A percentile compares a stretch with the other conserved stretches of the same genome.
Conservation (phyloP, 2,113 vertebrate genomes). For the Chaenogobius annularis region DNA sequence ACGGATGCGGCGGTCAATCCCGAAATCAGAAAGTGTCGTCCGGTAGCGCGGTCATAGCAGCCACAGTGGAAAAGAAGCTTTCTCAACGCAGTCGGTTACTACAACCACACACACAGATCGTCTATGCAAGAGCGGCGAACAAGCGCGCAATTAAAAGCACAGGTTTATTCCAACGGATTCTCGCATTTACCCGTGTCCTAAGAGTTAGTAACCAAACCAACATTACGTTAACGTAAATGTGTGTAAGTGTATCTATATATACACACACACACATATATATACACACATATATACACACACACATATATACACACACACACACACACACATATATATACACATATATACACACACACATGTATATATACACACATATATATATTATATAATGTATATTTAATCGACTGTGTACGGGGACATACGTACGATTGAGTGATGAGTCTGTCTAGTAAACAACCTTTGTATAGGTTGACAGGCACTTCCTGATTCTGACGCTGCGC, state of each 20-base stretch:
- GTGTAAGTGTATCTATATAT: no score
- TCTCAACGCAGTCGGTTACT: constrained; percentile 28
- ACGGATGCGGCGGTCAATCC: constrained; percentile 22
- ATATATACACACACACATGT: no score
- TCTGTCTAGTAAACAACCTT: constrained; percentile 41
- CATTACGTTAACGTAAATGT: not conserved
- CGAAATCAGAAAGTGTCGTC: constrained; percentile 39
- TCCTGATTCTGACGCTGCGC: constrained; percentile 44
- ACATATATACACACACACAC: no score
- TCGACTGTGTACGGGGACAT: not conserved
- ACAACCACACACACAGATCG: constrained; percentile 46
- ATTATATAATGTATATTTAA: no score
- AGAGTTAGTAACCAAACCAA: not conserved
- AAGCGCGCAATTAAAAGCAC: not conserved
- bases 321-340: no score
- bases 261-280: no score
- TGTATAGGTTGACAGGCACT: constrained; percentile 46
- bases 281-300: no score
- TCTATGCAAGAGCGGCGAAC: constrained; percentile 16
- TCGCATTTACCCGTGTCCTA: not conserved
- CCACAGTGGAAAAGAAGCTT: constrained; percentile 43
- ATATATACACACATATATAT: no score
- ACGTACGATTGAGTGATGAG: constrained; percentile 1
- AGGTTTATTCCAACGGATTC: not conserved
- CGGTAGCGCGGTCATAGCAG: constrained; percentile 57